Evolutionary conservation across 1,140 invertebrate species (phyloP), one percentile per base, ranked within the genome.

Genomic region (Hypothenemus hampei): DNA sequence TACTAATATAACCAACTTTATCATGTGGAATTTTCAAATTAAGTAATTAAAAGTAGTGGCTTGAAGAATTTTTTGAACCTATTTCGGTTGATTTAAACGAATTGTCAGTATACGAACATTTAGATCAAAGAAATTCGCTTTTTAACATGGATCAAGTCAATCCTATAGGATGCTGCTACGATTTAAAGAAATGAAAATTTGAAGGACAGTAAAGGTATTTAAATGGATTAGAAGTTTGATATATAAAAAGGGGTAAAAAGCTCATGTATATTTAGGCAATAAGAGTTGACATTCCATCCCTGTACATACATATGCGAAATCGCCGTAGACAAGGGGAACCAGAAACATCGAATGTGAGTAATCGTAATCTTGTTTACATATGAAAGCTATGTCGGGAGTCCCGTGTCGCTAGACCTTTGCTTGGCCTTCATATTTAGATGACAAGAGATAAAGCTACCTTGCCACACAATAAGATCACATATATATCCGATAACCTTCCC

Each of bases 291-390:
- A 50, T 62, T 39, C 45, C 41, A 49, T 45, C 19, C 40, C 46
- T 36, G 56, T 43, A 53, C 31, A 39, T 41, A 51, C 41, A 39
- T 41, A 51, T 51, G 37, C 43, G n/a, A n/a, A n/a, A n/a, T n/a
- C n/a, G 21, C 7, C 46, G 29, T 22, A 15, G 21, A n/a, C 43
- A 20, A 20, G 21, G 18, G 22, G 39, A 39, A 40, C 49, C 49
- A 43, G 39, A 13, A 29, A 33, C 39, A 43, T 67, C 63, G 62
- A 67, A 67, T 62, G 59, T 66, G 66, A 66, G 65, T 65, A 65
- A 65, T 63, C 59, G 56, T 58, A 62, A 66, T 66, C 59, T 62
- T 59, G 57, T 67, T 66, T 67, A 57, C 66, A 67, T 67, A 65
- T 66, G 64, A 67, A 67, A 67, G 64, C 65, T 57, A 51, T 56